A percentile compares a stretch with the other conserved stretches of the same genome.
These are phyloP conservation scores for Vireo griseus DNA, from an alignment of 2,797 vertebrate species.

Conservation along the genomic window DNA sequence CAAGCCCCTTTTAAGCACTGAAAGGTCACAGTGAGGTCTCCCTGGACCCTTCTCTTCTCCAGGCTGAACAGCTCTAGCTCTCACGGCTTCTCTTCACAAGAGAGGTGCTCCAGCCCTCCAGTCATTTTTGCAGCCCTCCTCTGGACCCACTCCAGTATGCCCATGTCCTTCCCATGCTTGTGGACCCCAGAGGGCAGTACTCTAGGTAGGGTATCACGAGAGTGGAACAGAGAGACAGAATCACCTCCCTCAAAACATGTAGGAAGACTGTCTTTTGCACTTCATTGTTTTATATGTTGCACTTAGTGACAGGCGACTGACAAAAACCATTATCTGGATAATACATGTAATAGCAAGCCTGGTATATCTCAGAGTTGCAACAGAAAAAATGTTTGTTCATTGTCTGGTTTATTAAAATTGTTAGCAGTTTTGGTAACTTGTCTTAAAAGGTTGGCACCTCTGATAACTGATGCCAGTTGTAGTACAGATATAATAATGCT, in stretches of 20 bases:
- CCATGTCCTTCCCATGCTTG: background rate
- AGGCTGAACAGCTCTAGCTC: background rate
- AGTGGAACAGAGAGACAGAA: background rate
- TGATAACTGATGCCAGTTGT: background rate
- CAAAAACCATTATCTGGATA: background rate
- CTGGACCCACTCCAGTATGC: background rate
- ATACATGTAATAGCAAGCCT: background rate
- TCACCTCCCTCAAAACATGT: background rate
- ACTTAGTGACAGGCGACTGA: background rate
- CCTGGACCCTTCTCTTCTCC: background rate
- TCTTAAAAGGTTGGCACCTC: background rate
- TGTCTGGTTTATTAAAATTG: background rate
- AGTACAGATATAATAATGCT: background rate
- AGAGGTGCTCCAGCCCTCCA: background rate
- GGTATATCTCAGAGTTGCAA: background rate
- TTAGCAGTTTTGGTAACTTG: background rate
- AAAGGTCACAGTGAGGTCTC: background rate
- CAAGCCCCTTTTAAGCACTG: background rate
- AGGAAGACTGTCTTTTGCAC: background rate
- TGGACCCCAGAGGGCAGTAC: background rate
- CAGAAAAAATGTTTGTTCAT: background rate
- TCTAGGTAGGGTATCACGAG: accelerated
- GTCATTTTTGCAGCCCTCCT: background rate
- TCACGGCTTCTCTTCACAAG: background rate
- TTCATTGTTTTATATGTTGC: background rate